Percentiles rank a stretch among this genome's conserved stretches.
phyloP scores from a whole-genome alignment of 2,113 vertebrate genomes.

The Callospermophilus lateralis region DNA sequence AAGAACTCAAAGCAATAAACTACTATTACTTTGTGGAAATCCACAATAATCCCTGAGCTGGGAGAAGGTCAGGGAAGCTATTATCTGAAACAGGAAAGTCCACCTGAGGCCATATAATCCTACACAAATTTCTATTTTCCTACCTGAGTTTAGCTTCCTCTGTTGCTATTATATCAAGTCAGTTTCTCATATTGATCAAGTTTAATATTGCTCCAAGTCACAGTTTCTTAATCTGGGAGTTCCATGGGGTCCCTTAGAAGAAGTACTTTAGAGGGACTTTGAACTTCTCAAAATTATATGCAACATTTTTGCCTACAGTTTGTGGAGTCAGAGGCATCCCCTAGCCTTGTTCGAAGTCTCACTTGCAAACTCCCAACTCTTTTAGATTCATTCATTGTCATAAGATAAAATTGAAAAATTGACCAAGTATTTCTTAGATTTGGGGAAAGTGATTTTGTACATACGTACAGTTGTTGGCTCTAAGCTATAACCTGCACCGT shows the following conservation, averaged over 20 bases:
- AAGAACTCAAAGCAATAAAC: background rate
- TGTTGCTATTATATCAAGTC: background rate
- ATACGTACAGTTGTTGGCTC: background rate
- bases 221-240: background rate
- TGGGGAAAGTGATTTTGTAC: slow-evolving; percentile 3
- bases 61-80: background rate
- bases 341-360: background rate
- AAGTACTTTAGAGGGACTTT: background rate
- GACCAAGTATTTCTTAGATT: slow-evolving; percentile 29
- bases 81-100: background rate
- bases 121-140: background rate
- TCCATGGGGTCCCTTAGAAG: background rate
- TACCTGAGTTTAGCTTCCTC: background rate
- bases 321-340: background rate
- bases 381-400: background rate
- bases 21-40: background rate
- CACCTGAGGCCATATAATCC: background rate
- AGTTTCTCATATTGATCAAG: background rate
- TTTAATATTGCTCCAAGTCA: slow-evolving; percentile 6
- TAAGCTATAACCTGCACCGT: background rate
- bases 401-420: background rate
- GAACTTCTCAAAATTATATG: slow-evolving; percentile 9
- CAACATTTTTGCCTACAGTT: background rate
- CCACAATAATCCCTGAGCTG: background rate
- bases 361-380: background rate